Evolutionary conservation across 1,140 invertebrate genomes (phyloP).

Genomic region (Drosophila aff.): DNA sequence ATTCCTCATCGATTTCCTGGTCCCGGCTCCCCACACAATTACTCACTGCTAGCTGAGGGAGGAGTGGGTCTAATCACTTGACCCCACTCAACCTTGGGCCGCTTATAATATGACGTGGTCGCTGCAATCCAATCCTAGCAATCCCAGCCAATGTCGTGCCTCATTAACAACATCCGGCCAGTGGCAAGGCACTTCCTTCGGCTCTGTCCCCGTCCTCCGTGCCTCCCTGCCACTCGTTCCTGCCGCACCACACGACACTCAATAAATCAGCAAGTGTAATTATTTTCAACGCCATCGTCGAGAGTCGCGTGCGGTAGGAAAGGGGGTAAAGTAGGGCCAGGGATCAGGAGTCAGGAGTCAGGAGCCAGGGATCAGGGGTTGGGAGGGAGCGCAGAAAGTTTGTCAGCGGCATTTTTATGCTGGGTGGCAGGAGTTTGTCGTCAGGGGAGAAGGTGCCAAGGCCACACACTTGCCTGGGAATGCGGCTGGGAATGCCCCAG

Average conservation of each 20-base stretch:
- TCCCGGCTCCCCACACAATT: conserved; percentile 11
- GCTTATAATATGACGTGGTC: conserved; percentile 51
- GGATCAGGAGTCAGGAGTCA: neutral
- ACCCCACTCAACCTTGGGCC: conserved; percentile 46
- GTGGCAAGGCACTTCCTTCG: conserved; percentile 33
- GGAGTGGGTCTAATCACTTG: conserved; percentile 43
- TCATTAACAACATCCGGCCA: conserved; percentile 71
- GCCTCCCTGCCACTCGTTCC: neutral
- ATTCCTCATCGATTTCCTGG: conserved; percentile 4
- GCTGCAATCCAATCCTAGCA: conserved; percentile 58
- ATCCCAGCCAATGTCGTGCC: conserved; percentile 66
- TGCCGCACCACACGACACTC: conserved; percentile 64
- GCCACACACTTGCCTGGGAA: conserved; percentile 12
- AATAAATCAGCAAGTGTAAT: conserved; percentile 82
- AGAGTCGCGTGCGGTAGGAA: conserved; percentile 34
- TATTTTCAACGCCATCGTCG: conserved; percentile 72
- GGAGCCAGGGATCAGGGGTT: neutral
- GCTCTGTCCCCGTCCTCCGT: neutral
- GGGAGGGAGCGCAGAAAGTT: conserved; percentile 3
- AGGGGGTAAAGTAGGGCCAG: neutral
- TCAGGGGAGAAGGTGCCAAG: conserved; percentile 14
- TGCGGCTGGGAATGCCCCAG: neutral
- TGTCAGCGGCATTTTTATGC: conserved; percentile 35
- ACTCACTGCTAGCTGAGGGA: conserved; percentile 10
- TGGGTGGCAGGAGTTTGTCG: conserved; percentile 9